Percentiles rank a stretch among this genome's conserved stretches.
Evolutionary conservation across 2,888 invertebrate species (phyloP).

Genomic region (Amiota minor): DNA sequence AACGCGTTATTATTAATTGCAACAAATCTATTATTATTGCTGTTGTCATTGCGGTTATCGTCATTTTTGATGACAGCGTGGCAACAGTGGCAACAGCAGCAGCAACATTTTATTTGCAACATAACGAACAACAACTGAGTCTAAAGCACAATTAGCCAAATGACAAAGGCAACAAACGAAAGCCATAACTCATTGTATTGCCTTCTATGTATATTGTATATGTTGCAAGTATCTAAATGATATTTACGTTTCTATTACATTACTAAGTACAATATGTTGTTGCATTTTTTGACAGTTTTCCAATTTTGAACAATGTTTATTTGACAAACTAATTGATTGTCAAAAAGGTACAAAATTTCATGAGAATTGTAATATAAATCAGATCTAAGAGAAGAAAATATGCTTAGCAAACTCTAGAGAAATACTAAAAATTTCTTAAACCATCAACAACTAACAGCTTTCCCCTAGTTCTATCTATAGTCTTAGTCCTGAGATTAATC

Average conservation of each 20-base stretch:
- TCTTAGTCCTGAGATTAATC: too few species aligned
- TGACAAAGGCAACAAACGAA: conserved; percentile 55
- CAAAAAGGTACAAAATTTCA: conserved; percentile 25
- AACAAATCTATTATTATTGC: conserved; percentile 54
- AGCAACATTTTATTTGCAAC: background rate
- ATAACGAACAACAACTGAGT: conserved; percentile 45
- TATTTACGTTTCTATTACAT: background rate
- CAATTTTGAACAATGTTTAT: conserved; percentile 1
- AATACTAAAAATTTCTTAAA: too few species aligned
- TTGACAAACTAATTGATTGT: conserved; percentile 32
- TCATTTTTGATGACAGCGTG: conserved; percentile 28
- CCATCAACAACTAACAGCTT: too few species aligned
- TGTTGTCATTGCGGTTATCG: background rate
- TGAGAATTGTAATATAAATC: background rate
- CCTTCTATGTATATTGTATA: background rate
- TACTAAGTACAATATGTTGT: background rate
- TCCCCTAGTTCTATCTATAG: too few species aligned
- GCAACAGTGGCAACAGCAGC: conserved; percentile 33
- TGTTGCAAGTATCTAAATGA: conserved; percentile 47
- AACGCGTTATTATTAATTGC: conserved; percentile 54
- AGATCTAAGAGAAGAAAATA: too few species aligned
- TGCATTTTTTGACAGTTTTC: conserved; percentile 29
- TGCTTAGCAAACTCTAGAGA: too few species aligned
- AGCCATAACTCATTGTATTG: conserved; percentile 22
- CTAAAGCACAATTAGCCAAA: conserved; percentile 64